Evolutionary conservation across 2,888 invertebrate genomes (phyloP).

Genomic region (Drosophila tripunctata): DNA sequence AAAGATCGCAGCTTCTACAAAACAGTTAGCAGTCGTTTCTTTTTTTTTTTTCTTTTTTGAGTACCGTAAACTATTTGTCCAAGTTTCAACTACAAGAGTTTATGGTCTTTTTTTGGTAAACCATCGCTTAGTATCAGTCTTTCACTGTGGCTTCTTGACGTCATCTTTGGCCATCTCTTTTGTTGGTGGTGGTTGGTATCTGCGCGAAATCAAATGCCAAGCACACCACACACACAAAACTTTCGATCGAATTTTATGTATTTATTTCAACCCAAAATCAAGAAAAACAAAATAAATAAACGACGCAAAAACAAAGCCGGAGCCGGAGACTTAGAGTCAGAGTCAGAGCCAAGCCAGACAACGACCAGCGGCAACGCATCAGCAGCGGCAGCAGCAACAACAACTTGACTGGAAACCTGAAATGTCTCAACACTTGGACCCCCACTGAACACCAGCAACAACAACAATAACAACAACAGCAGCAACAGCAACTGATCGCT

Average conservation of each 20-base stretch:
- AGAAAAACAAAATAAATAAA: constrained; percentile 53
- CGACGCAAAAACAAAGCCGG: constrained; percentile 67
- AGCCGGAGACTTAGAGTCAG: not conserved
- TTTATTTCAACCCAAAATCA: constrained; percentile 66
- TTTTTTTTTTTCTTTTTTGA: constrained; percentile 15
- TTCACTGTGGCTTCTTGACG: constrained; percentile 49
- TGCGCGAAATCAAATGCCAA: constrained; percentile 79
- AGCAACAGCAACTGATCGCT: constrained; percentile 66
- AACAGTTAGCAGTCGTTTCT: constrained; percentile 68
- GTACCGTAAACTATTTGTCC: constrained; percentile 79
- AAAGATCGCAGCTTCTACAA: constrained; percentile 66
- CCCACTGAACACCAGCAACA: constrained; percentile 67
- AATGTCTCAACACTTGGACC: constrained; percentile 80
- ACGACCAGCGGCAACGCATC: constrained; percentile 79
- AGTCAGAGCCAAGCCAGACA: constrained; percentile 61
- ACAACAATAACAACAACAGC: constrained; percentile 23
- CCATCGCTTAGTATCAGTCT: not conserved
- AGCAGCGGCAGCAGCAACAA: constrained; percentile 42
- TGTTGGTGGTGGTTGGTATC: constrained; percentile 45
- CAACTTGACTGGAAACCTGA: constrained; percentile 72
- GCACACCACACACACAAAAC: constrained; percentile 75
- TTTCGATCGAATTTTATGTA: constrained; percentile 80
- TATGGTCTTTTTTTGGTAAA: constrained; percentile 23
- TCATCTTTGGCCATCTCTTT: constrained; percentile 52
- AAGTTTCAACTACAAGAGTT: constrained; percentile 70